A percentile compares a stretch with the other conserved stretches of the same genome.
Conservation (phyloP, 2,113 vertebrate genomes). For the Fulica atra region DNA sequence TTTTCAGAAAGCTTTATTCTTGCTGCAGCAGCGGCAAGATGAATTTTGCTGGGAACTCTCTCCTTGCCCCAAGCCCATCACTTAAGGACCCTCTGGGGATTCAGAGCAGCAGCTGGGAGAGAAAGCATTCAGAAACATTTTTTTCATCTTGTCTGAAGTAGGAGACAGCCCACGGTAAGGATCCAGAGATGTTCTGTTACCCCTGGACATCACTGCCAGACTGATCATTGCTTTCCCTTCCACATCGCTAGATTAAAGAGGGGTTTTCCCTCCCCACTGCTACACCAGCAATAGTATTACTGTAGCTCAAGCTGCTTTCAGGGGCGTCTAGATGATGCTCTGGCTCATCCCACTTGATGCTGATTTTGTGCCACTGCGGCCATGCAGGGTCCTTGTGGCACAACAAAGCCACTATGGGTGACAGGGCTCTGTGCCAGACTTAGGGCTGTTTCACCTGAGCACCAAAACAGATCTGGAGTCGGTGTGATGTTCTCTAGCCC, state of each 20-base stretch:
- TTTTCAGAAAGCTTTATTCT: background rate
- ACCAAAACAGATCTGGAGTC: background rate
- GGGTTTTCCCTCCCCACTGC: background rate
- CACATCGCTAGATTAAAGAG: background rate
- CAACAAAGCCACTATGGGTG: background rate
- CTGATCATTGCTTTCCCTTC: background rate
- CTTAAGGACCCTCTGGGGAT: fast-evolving
- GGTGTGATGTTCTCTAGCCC: background rate
- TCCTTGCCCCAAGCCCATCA: background rate
- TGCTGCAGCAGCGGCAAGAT: background rate
- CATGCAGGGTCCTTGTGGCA: background rate
- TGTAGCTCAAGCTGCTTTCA: background rate
- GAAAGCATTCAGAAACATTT: background rate
- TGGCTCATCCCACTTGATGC: background rate
- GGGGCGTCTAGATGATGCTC: background rate
- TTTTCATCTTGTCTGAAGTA: background rate
- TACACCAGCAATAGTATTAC: fast-evolving
- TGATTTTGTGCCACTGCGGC: background rate
- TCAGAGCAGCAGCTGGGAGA: background rate
- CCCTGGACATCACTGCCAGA: too few species aligned
- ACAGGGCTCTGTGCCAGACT: fast-evolving
- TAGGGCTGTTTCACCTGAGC: background rate
- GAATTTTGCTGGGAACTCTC: background rate
- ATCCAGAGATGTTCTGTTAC: background rate
- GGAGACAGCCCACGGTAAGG: background rate